phyloP scores from a whole-genome alignment of 2,888 invertebrate genomes.

The Sthenelais limicola region DNA sequence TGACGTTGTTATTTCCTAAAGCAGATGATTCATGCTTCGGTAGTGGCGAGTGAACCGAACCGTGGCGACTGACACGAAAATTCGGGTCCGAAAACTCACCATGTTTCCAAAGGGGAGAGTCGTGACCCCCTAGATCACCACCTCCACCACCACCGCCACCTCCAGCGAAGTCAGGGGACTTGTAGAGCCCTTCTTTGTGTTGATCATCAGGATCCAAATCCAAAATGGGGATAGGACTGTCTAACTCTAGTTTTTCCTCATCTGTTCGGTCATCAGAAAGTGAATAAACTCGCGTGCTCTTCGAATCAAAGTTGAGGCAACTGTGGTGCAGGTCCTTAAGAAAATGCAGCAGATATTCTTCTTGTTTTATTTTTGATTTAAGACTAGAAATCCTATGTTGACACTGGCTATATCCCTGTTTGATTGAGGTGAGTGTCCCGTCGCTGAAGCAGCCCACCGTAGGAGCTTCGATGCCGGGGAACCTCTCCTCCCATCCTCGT shows the following conservation, averaged over 20 bases:
- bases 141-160: too few relatives aligned
- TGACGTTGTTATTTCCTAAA: too few relatives aligned
- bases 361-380: not conserved
- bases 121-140: too few relatives aligned
- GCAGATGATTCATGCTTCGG: too few relatives aligned
- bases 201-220: slow-evolving; percentile 20
- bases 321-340: slow-evolving; percentile 4
- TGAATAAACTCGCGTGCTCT: too few relatives aligned
- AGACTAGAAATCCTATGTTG: not conserved
- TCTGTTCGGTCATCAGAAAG: not conserved
- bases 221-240: slow-evolving; percentile 23
- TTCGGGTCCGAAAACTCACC: too few relatives aligned
- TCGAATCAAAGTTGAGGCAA: slow-evolving; percentile 13
- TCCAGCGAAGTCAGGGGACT: too few relatives aligned
- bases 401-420: not conserved
- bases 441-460: not conserved
- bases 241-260: slow-evolving; percentile 16
- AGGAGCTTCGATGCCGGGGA: slow-evolving; percentile 14
- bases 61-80: too few relatives aligned
- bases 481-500: not conserved
- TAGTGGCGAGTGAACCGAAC: too few relatives aligned
- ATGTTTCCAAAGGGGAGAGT: too few relatives aligned
- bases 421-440: not conserved
- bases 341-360: slow-evolving; percentile 4
- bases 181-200: slow-evolving; percentile 17